Evolutionary conservation across 2,888 invertebrate genomes (phyloP), one percentile per base, ranked within the genome.

Genomic region (Alloscopus bannaensis): DNA sequence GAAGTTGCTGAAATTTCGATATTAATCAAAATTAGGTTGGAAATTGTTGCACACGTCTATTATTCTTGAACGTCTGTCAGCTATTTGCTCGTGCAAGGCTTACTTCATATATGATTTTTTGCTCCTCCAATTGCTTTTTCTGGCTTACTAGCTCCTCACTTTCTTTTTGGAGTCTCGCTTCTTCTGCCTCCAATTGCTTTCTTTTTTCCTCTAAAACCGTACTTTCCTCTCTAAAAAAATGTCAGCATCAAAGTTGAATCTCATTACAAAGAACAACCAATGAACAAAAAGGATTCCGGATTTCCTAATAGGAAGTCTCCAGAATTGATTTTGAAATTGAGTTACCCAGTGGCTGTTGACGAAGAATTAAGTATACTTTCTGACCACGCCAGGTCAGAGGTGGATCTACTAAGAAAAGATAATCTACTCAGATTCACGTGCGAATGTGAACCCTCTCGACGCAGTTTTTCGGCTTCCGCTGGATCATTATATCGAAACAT

Each of bases 401-500:
- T 93, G 82, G 94, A 94, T 92, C 94, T 94, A 88, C 94, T 94
- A 57, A 95, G 90, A 83, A 96, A 90, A 22, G 95, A 95, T 68
- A 95, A 90, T 1, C 95, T 91, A 18, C 95, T 95, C 85, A 95
- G 91, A 89, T 94, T 94, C 86, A 91, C 90, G 66, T 93, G 92
- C 22, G 93, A 92, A 86, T 91, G 91, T 80, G 91, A 91, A 80
- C 93, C 93, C 87, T 93, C 93, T 87, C 93, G 94, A 28, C 95
- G 91, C 83, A 95, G 89, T 88, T 94, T 94, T 42, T 95, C 95
- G 1, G 95, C 95, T 87, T 95, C 95, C 0, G 92, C 94, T 13
- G 96, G 96, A 90, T 96, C 95, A 89, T 95, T 96, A 89, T 95
- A 96, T 47, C 96, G 93, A 88, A 94, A 94, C 91, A 94, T 94